phyloP scores from a whole-genome alignment of 2,888 invertebrate species.

The Caenorhabditis virilis region DNA sequence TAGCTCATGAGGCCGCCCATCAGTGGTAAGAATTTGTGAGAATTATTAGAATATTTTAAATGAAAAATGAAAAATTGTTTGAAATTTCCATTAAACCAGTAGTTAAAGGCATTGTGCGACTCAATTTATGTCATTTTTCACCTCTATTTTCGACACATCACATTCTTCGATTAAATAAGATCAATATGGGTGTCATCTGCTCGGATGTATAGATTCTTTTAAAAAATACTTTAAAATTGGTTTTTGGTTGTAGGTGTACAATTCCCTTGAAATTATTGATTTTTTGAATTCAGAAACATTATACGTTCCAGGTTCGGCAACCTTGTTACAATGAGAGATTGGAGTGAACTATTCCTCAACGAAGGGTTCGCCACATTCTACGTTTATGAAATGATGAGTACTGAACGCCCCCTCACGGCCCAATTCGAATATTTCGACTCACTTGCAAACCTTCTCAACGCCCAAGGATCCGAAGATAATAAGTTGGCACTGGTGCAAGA shows the following conservation, averaged over 20 bases:
- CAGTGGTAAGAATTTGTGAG: slow-evolving; percentile 67
- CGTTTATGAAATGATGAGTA: slow-evolving; percentile 61
- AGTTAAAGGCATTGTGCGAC: no score
- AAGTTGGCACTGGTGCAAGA: slow-evolving; percentile 48
- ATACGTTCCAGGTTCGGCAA: slow-evolving; percentile 65
- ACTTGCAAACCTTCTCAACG: slow-evolving; percentile 9
- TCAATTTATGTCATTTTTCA: no score
- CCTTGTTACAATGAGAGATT: slow-evolving; percentile 67
- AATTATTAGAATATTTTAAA: no score
- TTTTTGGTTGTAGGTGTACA: no score
- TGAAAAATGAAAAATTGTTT: no score
- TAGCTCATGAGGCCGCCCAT: slow-evolving; percentile 71
- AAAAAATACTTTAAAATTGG: not conserved
- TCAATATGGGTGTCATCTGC: no score
- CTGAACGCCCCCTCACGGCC: slow-evolving; percentile 56
- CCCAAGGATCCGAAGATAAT: slow-evolving; percentile 35
- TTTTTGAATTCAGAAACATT: no score
- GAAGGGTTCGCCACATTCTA: slow-evolving; percentile 69
- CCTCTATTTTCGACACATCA: no score
- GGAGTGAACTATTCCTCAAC: slow-evolving; percentile 69
- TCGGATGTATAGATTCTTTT: not conserved
- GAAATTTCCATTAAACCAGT: no score
- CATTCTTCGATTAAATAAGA: no score
- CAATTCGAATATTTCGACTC: slow-evolving; percentile 57
- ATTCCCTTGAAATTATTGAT: no score